Percentiles rank a stretch among this genome's conserved stretches.
These are phyloP conservation scores for Tetragnatha montana DNA, from an alignment of 2,888 invertebrate genomes.

Conservation along the genomic window DNA sequence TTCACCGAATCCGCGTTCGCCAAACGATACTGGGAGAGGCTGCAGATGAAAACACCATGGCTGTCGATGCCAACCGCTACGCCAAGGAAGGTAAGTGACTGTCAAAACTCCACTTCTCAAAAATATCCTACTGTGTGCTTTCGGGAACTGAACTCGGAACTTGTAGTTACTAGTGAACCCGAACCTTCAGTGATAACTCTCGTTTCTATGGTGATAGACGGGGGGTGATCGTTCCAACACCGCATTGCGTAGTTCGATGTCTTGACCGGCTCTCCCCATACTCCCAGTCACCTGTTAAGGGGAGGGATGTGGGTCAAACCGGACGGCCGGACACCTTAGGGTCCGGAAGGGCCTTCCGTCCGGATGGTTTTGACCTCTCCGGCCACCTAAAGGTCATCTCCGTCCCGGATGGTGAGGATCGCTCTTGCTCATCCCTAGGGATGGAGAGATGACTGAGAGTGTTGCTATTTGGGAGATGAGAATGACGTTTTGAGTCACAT, in stretches of 20 bases:
- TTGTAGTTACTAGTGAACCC: neutral
- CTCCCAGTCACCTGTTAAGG: constrained; percentile 62
- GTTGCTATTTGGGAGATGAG: neutral
- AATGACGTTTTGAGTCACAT: constrained; percentile 3
- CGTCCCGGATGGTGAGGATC: neutral
- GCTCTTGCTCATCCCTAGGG: neutral
- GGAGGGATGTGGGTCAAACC: constrained; percentile 9
- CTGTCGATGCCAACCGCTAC: constrained; percentile 68
- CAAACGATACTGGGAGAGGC: constrained; percentile 63
- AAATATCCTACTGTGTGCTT: neutral
- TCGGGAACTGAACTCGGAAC: neutral
- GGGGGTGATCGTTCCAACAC: constrained; percentile 7
- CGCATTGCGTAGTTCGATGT: constrained; percentile 54
- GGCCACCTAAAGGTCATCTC: constrained; percentile 42
- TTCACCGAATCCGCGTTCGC: constrained; percentile 33
- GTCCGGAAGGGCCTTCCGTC: neutral
- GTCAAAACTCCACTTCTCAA: neutral
- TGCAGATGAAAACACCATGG: constrained; percentile 57
- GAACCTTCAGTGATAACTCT: neutral
- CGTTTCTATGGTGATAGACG: too few species aligned
- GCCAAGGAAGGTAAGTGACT: constrained; percentile 62
- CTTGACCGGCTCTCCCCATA: neutral
- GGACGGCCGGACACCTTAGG: constrained; percentile 11
- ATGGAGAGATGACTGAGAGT: neutral
- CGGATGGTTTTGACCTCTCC: constrained; percentile 53